Base-by-base conservation (phyloP, 2,888 invertebrate species). In the Tenthredo livida region DNA sequence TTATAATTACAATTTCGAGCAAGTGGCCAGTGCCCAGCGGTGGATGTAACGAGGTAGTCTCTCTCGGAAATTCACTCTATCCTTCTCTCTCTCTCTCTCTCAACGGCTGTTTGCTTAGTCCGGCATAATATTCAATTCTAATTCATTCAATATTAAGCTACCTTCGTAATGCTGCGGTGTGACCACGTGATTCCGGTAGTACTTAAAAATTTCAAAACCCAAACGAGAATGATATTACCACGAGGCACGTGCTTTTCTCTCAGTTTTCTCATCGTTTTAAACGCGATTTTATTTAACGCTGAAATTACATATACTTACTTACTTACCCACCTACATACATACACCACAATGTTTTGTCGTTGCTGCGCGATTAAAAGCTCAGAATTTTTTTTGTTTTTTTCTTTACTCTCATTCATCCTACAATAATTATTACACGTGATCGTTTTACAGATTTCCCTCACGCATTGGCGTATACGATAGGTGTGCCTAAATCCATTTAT, bases 1-100 rank as follows among this genome's bases (percentile, higher is more conserved):
- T 92, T 93, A 92, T 93, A 93, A 93, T 93, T 93, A 93, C 92
- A 93, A 92, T 92, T 93, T 91, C 89, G 90, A 88, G 90, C 90
- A 88, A 89, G 90, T 90, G 90, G 86, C 87, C 84, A 83, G 47
- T 83, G 83, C 67, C 83, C 83, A 83, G 82, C 67, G 67, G 82
- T 67, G 67, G 67, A 83, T 83, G 82, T 65, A 83, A 83, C 83
- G 83, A 83, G 83, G 67, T 83, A 70, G 40, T 21, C 21, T 80
- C 83, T 83, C 67, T 43, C 25, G 29, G 47, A 47, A 47, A 47
- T 47, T 80, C 21, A 40, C 80, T 29, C 54, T 33, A 54, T 50
- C 25, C 5, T 61, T 25, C 40, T 33, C 80, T 25, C 40, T 33
- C 80, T 40, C 58, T 58, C 61, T 40, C 58, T 58, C 61, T 21